These are phyloP conservation scores for Antennarius maculatus DNA, from an alignment of 2,797 vertebrate species.

Conservation along the genomic window DNA sequence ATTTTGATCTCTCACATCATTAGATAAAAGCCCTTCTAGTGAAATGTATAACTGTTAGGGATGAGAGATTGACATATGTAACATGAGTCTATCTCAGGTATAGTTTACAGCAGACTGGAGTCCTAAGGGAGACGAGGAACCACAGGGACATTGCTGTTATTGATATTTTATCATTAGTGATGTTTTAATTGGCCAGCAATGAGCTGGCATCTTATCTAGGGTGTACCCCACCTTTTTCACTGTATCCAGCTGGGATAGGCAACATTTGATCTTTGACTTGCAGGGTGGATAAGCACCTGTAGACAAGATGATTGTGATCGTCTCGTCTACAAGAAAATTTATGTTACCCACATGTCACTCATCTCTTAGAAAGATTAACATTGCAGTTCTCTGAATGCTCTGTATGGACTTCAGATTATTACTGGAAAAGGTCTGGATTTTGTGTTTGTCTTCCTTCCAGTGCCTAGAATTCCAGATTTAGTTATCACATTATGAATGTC, in stretches of 20 bases:
- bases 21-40: constrained; percentile 32
- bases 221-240: no score
- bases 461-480: background rate
- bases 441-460: background rate
- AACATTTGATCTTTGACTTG: no score
- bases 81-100: constrained; percentile 30
- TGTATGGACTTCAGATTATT: background rate
- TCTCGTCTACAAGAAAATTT: background rate
- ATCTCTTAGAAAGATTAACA: background rate
- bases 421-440: background rate
- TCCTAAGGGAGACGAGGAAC: constrained; percentile 31
- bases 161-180: constrained; percentile 1
- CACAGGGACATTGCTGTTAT: constrained; percentile 30
- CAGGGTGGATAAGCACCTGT: no score
- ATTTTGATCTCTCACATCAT: constrained; percentile 24
- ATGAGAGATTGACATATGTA: constrained; percentile 35
- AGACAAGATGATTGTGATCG: no score
- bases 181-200: background rate
- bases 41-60: constrained; percentile 40
- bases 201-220: no score
- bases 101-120: constrained; percentile 20
- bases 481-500: background rate
- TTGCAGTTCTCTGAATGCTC: background rate
- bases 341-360: background rate
- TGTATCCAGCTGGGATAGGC: no score